Conservation (phyloP, 2,113 vertebrate species). For the Boulengeromyrus knoepffleri region DNA sequence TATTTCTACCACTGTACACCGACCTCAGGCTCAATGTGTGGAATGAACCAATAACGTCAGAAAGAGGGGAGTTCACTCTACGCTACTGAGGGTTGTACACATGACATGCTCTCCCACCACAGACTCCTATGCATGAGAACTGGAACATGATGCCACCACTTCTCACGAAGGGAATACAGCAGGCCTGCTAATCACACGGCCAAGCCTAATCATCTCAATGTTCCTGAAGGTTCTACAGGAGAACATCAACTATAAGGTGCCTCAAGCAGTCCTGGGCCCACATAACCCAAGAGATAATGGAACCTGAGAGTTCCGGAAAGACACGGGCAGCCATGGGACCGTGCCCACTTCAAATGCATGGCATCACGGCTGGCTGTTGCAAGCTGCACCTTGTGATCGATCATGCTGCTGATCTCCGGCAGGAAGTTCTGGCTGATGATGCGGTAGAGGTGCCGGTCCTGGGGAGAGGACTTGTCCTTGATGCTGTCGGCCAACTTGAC, state of each 20-base stretch:
- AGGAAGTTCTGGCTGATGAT: constrained; percentile 95
- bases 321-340: background rate
- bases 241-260: background rate
- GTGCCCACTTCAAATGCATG: background rate
- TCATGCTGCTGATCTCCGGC: constrained; percentile 96
- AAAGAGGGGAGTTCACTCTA: background rate
- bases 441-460: constrained; percentile 88
- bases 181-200: background rate
- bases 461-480: constrained; percentile 78
- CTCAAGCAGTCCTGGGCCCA: background rate
- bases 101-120: background rate
- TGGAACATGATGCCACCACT: background rate
- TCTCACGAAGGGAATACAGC: background rate
- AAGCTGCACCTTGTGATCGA: constrained; percentile 80
- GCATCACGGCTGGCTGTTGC: background rate
- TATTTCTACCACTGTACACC: background rate
- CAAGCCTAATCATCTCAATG: background rate
- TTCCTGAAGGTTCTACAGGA: background rate
- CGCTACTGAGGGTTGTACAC: background rate
- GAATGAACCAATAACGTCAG: background rate
- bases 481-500: constrained; percentile 83
- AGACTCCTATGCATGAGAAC: background rate
- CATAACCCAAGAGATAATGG: background rate
- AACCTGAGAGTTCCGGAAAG: background rate
- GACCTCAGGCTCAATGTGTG: background rate